A percentile compares a stretch with the other conserved stretches of the same genome.
Evolutionary conservation across 2,113 vertebrate genomes (phyloP).

Genomic region (Willisornis vidua): DNA sequence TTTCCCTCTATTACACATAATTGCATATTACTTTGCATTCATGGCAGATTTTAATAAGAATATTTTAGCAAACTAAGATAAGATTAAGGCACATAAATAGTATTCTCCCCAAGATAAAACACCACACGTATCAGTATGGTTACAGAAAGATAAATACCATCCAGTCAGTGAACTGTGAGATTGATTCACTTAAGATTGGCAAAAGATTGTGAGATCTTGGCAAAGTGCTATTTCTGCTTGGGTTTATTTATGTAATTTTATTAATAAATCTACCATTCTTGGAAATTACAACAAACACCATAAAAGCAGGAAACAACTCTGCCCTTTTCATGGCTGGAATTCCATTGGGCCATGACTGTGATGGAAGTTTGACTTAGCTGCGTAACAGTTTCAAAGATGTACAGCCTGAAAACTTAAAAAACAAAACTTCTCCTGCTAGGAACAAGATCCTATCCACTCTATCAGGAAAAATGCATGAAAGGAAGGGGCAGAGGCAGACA

Average conservation of each 20-base stretch:
- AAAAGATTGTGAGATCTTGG: background rate
- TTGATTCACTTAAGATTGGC: background rate
- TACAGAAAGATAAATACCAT: background rate
- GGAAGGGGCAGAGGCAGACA: background rate
- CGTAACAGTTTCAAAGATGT: background rate
- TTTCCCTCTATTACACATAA: slow-evolving; percentile 14
- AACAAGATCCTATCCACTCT: background rate
- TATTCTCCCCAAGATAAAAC: background rate
- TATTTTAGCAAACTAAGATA: background rate
- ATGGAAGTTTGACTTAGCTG: background rate
- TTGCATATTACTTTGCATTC: slow-evolving; percentile 14
- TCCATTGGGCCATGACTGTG: fast-evolving
- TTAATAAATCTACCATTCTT: background rate
- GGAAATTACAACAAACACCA: background rate
- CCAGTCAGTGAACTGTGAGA: background rate
- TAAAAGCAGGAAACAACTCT: background rate
- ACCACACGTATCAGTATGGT: background rate
- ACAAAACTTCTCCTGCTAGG: background rate
- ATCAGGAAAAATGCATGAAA: background rate
- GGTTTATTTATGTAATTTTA: background rate
- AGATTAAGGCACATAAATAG: background rate
- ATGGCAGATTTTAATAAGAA: background rate
- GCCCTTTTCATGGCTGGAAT: background rate
- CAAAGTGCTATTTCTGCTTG: background rate
- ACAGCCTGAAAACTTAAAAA: background rate